Conservation (phyloP, 1,140 invertebrate species). For the Sminthurides bifidus region DNA sequence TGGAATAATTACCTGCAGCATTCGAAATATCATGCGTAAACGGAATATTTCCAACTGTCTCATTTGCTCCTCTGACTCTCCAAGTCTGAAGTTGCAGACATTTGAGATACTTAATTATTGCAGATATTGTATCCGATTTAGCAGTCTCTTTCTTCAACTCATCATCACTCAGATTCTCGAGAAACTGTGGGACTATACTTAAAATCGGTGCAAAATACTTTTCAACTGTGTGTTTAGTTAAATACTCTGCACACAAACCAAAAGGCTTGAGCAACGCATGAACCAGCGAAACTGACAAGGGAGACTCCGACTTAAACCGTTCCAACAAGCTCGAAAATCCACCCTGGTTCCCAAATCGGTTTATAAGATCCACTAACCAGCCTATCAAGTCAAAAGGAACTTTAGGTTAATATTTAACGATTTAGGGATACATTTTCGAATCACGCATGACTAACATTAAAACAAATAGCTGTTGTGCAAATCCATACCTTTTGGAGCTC, state of each 20-base stretch:
- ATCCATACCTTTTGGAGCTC: constrained; percentile 24
- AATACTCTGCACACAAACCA: constrained; percentile 79
- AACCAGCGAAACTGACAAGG: constrained; percentile 65
- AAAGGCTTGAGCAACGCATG: constrained; percentile 78
- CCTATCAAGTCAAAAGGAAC: constrained; percentile 50
- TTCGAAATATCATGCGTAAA: constrained; percentile 85
- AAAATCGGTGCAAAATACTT: constrained; percentile 89
- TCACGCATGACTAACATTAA: background rate
- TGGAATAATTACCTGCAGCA: constrained; percentile 23
- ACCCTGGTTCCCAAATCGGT: constrained; percentile 75
- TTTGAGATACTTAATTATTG: constrained; percentile 79
- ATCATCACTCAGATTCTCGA: constrained; percentile 92
- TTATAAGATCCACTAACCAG: constrained; percentile 92
- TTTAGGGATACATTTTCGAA: background rate
- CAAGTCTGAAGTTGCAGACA: constrained; percentile 64
- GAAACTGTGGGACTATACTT: constrained; percentile 76
- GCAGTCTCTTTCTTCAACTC: constrained; percentile 93
- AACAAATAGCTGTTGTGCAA: background rate
- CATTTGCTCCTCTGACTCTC: constrained; percentile 66
- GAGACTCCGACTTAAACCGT: constrained; percentile 56
- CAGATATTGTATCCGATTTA: constrained; percentile 82
- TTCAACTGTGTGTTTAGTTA: constrained; percentile 77
- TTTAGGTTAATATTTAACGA: background rate
- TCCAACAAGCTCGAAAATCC: constrained; percentile 81
- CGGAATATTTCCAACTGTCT: constrained; percentile 87